A percentile compares a stretch with the other conserved stretches of the same genome.
These are phyloP conservation scores for Hyposoter dolosus DNA, from an alignment of 2,888 invertebrate species.

Conservation along the genomic window DNA sequence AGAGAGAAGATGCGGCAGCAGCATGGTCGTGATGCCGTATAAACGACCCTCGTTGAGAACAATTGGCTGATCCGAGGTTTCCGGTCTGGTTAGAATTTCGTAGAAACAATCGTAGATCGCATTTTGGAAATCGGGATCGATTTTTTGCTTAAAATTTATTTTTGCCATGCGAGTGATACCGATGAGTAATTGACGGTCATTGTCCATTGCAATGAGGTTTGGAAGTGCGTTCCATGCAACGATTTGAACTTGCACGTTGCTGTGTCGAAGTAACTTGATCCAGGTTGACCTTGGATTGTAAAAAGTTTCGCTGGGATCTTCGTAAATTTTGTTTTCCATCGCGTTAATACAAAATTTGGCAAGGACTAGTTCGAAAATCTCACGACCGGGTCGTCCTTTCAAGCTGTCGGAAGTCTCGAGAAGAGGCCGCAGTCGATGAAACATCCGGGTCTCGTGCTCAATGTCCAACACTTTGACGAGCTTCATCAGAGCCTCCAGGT, in stretches of 20 bases:
- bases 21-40: conserved; percentile 16
- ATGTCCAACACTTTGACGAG: conserved; percentile 61
- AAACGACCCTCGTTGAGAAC: conserved; percentile 12
- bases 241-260: conserved; percentile 74
- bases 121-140: conserved; percentile 76
- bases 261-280: conserved; percentile 70
- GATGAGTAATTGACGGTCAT: conserved; percentile 58
- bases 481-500: conserved; percentile 73
- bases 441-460: conserved; percentile 63
- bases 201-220: conserved; percentile 53
- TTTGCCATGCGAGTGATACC: conserved; percentile 56
- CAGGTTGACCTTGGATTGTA: conserved; percentile 56
- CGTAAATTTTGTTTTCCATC: conserved; percentile 31
- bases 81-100: conserved; percentile 48
- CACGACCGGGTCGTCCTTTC: conserved; percentile 77
- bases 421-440: conserved; percentile 70
- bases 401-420: conserved; percentile 69
- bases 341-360: conserved; percentile 73
- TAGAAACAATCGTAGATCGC: conserved; percentile 77
- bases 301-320: neutral
- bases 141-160: conserved; percentile 24
- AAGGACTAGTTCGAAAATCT: conserved; percentile 77
- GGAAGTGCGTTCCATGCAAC: conserved; percentile 73
- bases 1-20: conserved; percentile 34
- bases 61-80: neutral